Evolutionary conservation across 2,888 invertebrate species (phyloP), one percentile per base, ranked within the genome.

Genomic region (Odiellus spinosus): DNA sequence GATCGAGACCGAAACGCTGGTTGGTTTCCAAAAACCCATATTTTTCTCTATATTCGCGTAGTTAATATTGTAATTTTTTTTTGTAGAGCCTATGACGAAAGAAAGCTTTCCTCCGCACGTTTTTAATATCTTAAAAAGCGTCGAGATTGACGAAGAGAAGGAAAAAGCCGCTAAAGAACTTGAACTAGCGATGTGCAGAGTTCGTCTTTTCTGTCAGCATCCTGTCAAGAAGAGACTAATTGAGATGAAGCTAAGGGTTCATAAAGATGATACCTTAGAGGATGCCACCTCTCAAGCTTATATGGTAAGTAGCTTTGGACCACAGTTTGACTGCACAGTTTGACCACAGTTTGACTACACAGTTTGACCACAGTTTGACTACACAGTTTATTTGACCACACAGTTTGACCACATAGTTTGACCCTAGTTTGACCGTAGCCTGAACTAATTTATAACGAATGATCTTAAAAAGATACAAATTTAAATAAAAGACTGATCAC

Each of bases 81-180:
- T 17, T 35, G 15, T 26, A 53, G 63, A 70, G n/a, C 75, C 76
- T 2, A 76, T 80, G 61, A 71, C 73, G 39, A 68, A 70, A 1
- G 73, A 74, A n/a, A 74, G 80, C 33, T 80, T 87, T 59, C 86
- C 87, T 1, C 69, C 71, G 35, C 82, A 85, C 62, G 77, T 87
- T 44, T 73, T 71, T 50, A 66, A 70, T 20, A 64, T 82, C 44
- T 65, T 81, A 56, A 67, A 74, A 41, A 73, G 75, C 50, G 73
- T 83, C 63, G 71, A 75, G 49, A 72, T 74, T 48, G 73, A 74
- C 53, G 82, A 83, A 55, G 76, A 77, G 56, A 72, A 71, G 36
- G 76, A 78, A 41, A 67, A 72, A 42, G 68, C 68, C 46, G 69
- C 70, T 53, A 69, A 71, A 55, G 76, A 76, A 53, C 70, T 74